phyloP scores from a whole-genome alignment of 2,113 vertebrate species.

The Cryptomyrus ogoouensis region DNA sequence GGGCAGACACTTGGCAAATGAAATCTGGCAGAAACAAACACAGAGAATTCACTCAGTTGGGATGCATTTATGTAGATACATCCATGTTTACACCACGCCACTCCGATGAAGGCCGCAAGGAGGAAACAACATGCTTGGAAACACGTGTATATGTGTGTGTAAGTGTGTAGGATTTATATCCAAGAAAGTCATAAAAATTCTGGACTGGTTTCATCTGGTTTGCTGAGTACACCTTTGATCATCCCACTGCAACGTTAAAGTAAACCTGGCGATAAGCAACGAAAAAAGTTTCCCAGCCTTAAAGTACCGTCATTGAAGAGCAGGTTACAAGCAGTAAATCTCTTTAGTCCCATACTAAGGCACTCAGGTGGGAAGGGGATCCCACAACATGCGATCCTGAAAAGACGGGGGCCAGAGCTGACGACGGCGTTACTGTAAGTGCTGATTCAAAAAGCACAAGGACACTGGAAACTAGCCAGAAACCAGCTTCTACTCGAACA shows the following conservation, averaged over 20 bases:
- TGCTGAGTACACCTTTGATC: not conserved
- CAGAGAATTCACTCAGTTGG: not conserved
- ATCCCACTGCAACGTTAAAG: not conserved
- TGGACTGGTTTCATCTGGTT: not conserved
- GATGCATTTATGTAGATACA: conserved; percentile 6
- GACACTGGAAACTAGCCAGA: not conserved
- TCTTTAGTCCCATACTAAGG: not conserved
- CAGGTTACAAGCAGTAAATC: not conserved
- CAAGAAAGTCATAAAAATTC: not conserved
- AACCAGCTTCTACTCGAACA: not conserved
- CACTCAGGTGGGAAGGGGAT: not conserved
- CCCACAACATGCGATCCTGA: not conserved
- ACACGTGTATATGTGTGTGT: not conserved
- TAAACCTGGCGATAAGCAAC: not conserved
- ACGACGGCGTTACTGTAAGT: not conserved
- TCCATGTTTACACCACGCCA: not conserved
- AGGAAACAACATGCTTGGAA: not conserved
- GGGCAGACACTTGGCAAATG: not conserved
- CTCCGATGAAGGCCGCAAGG: not conserved
- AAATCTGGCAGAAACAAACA: not conserved
- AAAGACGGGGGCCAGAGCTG: not conserved
- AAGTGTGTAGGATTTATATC: not conserved
- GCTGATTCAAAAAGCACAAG: conserved; percentile 3
- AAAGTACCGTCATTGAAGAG: not conserved
- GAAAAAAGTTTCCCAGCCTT: not conserved